phyloP scores from a whole-genome alignment of 2,888 invertebrate species.

The Pyrrhia umbra region DNA sequence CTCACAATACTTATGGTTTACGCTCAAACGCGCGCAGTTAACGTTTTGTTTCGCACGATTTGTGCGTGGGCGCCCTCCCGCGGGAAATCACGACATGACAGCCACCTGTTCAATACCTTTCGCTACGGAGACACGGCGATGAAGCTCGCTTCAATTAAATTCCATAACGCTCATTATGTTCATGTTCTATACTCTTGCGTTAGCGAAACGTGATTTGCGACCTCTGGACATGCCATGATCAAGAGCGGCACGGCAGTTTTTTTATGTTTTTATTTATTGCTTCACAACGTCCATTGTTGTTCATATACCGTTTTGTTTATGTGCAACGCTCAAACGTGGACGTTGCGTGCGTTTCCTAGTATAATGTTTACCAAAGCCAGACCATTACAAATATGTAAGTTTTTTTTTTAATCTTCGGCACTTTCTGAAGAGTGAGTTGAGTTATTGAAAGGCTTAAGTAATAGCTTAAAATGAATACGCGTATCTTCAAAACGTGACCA shows the following conservation, averaged over 20 bases:
- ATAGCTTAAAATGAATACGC: conserved; percentile 8
- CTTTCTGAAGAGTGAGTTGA: neutral
- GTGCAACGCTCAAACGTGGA: conserved; percentile 7
- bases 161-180: conserved; percentile 14
- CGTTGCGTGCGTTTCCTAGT: neutral
- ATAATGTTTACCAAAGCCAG: neutral
- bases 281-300: conserved; percentile 6
- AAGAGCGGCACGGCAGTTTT: conserved; percentile 5
- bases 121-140: neutral
- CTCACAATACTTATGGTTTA: conserved; percentile 10
- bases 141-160: conserved; percentile 25
- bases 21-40: conserved; percentile 22
- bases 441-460: conserved; percentile 31
- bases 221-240: conserved; percentile 25
- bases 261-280: conserved; percentile 19
- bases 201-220: conserved; percentile 21
- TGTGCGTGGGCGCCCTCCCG: conserved; percentile 56
- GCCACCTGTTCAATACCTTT: conserved; percentile 58
- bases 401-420: conserved; percentile 10
- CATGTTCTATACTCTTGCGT: conserved; percentile 8
- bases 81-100: conserved; percentile 73
- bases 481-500: conserved; percentile 20
- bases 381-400: neutral
- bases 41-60: conserved; percentile 48
- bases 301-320: conserved; percentile 30